These are phyloP conservation scores for Yponomeuta sedellus DNA, from an alignment of 2,888 invertebrate genomes.

Conservation along the genomic window DNA sequence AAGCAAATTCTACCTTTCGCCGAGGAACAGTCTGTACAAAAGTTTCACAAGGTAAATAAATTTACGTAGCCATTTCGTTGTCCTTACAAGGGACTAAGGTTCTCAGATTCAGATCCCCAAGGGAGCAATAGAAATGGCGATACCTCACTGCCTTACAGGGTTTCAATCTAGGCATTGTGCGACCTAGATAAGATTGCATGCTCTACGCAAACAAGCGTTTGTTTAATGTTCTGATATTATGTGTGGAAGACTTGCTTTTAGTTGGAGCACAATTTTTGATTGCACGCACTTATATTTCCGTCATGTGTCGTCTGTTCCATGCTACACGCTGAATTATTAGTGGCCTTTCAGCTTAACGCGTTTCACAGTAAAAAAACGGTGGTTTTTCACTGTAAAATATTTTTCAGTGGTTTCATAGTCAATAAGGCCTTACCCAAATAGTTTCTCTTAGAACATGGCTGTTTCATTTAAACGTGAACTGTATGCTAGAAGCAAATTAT, in stretches of 20 bases:
- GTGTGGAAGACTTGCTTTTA: neutral
- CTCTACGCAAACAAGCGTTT: conserved; percentile 7
- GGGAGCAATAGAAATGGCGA: conserved; percentile 24
- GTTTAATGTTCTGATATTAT: neutral
- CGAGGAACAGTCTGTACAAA: neutral
- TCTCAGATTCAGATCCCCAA: conserved; percentile 21
- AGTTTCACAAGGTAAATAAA: conserved; percentile 16
- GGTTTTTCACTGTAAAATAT: too few species aligned
- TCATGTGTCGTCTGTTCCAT: neutral
- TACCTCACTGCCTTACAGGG: conserved; percentile 24
- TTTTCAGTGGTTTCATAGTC: too few species aligned
- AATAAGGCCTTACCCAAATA: too few species aligned
- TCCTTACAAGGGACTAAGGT: conserved; percentile 21
- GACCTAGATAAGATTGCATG: conserved; percentile 8
- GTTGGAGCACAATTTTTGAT: neutral
- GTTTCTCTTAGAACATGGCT: too few species aligned
- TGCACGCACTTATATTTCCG: neutral
- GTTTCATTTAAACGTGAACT: too few species aligned
- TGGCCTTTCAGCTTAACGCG: neutral
- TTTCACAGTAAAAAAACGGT: neutral
- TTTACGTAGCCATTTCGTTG: conserved; percentile 16
- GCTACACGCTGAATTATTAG: neutral
- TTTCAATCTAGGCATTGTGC: conserved; percentile 23
- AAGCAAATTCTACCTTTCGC: conserved; percentile 6
- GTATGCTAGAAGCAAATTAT: too few species aligned